These are phyloP conservation scores for Lochmaea capreae DNA, from an alignment of 2,888 invertebrate species.

Conservation along the genomic window DNA sequence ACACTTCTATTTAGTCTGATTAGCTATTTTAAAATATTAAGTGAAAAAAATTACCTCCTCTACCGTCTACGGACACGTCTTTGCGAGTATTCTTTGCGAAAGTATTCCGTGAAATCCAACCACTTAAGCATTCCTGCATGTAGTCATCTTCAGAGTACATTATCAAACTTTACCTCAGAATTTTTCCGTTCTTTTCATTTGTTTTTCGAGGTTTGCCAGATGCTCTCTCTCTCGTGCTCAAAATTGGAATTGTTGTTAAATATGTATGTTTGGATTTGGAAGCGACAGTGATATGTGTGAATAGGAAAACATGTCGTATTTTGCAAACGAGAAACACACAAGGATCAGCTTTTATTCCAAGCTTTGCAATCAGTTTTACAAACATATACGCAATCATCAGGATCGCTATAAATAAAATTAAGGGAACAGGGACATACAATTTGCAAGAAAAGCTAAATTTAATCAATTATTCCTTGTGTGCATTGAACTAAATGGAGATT, in stretches of 20 bases:
- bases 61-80: slow-evolving; percentile 1
- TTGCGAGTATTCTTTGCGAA: slow-evolving; percentile 26
- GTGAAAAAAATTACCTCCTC: too few relatives aligned
- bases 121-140: slow-evolving; percentile 43
- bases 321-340: slow-evolving; percentile 13
- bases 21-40: not conserved
- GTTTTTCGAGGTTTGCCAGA: slow-evolving; percentile 19
- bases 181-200: slow-evolving; percentile 21
- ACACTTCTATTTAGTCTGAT: not conserved
- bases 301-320: slow-evolving; percentile 18
- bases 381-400: not conserved
- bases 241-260: slow-evolving; percentile 32
- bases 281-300: slow-evolving; percentile 30
- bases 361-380: slow-evolving; percentile 3
- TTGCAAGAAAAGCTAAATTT: too few relatives aligned
- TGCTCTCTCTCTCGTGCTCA: slow-evolving; percentile 18
- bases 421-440: too few relatives aligned
- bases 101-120: slow-evolving; percentile 33
- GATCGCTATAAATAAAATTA: too few relatives aligned
- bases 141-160: slow-evolving; percentile 34
- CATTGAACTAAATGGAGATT: too few relatives aligned
- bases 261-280: slow-evolving; percentile 30
- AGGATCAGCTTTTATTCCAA: slow-evolving; percentile 15
- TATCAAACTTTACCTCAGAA: slow-evolving; percentile 31
- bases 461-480: too few relatives aligned